A percentile compares a stretch with the other conserved stretches of the same genome.
Conservation (phyloP, 2,113 vertebrate species). For the Aplodontia rufa region DNA sequence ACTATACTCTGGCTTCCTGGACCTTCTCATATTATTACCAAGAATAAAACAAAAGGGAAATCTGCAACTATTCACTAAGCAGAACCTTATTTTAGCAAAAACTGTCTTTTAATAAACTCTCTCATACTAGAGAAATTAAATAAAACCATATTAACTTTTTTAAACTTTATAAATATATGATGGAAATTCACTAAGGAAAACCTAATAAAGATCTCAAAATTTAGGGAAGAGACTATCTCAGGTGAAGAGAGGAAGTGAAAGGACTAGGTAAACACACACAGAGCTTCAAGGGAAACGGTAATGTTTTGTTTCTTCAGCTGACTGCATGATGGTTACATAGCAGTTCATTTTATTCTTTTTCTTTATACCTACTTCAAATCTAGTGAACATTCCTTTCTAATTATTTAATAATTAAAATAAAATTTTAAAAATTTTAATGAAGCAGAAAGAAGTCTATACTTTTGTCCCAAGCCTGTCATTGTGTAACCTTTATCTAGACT, state of each 20-base stretch:
- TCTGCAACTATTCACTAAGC: neutral
- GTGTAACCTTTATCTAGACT: neutral
- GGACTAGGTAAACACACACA: neutral
- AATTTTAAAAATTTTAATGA: neutral
- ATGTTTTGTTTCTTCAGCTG: neutral
- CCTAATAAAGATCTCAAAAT: neutral
- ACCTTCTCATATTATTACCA: neutral
- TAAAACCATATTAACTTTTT: conserved; percentile 9
- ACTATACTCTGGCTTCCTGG: neutral
- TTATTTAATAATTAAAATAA: conserved; percentile 7
- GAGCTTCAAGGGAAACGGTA: neutral
- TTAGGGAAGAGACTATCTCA: neutral
- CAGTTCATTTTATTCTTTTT: neutral
- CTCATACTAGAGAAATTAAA: conserved; percentile 32
- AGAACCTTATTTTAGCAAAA: neutral
- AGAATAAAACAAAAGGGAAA: conserved; percentile 26
- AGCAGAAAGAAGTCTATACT: conserved; percentile 29
- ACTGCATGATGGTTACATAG: neutral
- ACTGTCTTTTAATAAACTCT: conserved; percentile 15
- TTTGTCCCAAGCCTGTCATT: neutral
- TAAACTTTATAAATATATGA: neutral
- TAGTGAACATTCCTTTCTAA: neutral
- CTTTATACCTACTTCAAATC: neutral
- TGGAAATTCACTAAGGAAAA: conserved; percentile 21
- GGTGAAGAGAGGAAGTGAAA: neutral